Evolutionary conservation across 2,888 invertebrate genomes (phyloP).

Genomic region (Penaeus monodon): DNA sequence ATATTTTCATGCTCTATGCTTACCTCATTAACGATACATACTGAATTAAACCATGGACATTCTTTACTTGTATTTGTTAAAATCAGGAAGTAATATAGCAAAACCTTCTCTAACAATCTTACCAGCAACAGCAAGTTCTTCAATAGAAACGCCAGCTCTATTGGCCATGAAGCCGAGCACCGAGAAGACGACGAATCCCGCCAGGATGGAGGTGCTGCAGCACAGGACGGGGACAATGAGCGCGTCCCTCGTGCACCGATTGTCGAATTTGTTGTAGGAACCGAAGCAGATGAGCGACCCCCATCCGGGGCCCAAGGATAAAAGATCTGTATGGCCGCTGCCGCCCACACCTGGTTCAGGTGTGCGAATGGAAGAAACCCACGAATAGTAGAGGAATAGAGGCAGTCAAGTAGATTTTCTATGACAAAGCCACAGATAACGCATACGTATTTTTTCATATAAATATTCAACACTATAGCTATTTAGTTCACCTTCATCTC

Average conservation of each 20-base stretch:
- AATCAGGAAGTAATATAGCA: too few species aligned
- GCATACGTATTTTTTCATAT: too few species aligned
- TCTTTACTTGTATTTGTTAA: too few species aligned
- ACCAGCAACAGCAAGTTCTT: constrained; percentile 81
- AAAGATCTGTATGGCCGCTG: constrained; percentile 93
- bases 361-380: background rate
- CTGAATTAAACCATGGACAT: too few species aligned
- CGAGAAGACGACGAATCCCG: constrained; percentile 85
- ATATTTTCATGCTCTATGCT: too few species aligned
- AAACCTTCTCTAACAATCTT: constrained; percentile 30
- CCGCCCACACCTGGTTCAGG: constrained; percentile 83
- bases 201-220: constrained; percentile 82
- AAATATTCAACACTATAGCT: background rate
- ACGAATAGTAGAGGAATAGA: background rate
- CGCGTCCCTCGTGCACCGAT: constrained; percentile 80
- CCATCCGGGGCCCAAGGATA: constrained; percentile 89
- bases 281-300: constrained; percentile 88
- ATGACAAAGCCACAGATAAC: too few species aligned
- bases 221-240: constrained; percentile 80
- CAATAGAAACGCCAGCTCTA: constrained; percentile 80
- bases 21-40: too few species aligned
- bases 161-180: constrained; percentile 82
- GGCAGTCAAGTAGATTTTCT: background rate
- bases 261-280: constrained; percentile 83
- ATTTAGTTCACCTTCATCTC: background rate